Evolutionary conservation across 2,113 vertebrate species (phyloP).

Genomic region (Tychaedon coryphoeus): DNA sequence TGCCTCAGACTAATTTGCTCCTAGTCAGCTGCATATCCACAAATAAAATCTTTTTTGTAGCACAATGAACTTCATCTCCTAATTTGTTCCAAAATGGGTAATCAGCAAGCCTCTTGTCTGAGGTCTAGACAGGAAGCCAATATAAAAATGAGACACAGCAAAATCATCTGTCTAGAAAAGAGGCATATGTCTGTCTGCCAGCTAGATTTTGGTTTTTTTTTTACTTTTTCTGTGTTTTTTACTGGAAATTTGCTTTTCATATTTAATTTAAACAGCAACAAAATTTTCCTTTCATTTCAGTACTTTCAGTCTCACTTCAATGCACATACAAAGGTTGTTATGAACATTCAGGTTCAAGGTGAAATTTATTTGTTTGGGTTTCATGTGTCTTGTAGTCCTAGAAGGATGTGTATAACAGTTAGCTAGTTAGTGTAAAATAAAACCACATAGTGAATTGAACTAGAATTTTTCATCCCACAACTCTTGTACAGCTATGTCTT

Average conservation of each 20-base stretch:
- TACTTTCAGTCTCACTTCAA: background rate
- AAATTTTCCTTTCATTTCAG: background rate
- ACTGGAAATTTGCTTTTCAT: background rate
- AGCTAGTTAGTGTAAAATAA: background rate
- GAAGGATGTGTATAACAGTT: background rate
- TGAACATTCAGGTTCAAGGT: background rate
- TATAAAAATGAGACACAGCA: slow-evolving; percentile 2
- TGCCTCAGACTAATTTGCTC: background rate
- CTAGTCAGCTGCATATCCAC: background rate
- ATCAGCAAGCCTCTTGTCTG: slow-evolving; percentile 20
- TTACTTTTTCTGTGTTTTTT: background rate
- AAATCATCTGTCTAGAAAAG: background rate
- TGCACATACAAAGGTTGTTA: background rate
- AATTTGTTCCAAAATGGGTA: background rate
- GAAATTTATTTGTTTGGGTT: background rate
- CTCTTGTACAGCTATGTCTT: background rate
- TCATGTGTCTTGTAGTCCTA: background rate
- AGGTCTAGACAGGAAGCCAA: background rate
- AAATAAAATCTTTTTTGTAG: background rate
- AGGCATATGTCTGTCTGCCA: background rate
- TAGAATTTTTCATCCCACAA: background rate
- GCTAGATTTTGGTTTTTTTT: background rate
- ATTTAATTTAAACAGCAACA: background rate
- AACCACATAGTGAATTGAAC: background rate
- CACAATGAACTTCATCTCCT: background rate